These are phyloP conservation scores for Aeoliscus strigatus DNA, from an alignment of 2,797 vertebrate species.

Conservation along the genomic window DNA sequence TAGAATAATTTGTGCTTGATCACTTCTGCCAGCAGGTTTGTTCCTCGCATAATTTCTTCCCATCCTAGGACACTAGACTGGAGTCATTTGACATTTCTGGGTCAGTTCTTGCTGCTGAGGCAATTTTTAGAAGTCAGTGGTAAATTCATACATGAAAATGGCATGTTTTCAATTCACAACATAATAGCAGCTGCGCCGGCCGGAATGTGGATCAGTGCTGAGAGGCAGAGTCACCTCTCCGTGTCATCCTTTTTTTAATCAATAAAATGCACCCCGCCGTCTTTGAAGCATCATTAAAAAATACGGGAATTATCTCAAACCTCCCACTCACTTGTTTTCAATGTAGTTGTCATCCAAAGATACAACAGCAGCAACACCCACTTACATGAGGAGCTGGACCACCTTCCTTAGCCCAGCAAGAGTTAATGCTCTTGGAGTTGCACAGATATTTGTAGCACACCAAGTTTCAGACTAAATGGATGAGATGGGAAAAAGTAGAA, in stretches of 20 bases:
- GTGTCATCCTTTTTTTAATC: slow-evolving; percentile 4
- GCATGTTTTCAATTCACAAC: slow-evolving; percentile 46
- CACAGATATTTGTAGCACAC: slow-evolving; percentile 3
- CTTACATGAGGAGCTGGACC: too few species aligned
- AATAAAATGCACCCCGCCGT: slow-evolving; percentile 8
- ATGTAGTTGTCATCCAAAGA: too few species aligned
- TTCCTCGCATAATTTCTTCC: slow-evolving; percentile 66
- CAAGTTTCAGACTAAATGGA: slow-evolving; percentile 7
- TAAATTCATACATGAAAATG: slow-evolving; percentile 64
- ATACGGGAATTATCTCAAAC: too few species aligned
- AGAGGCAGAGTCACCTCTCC: slow-evolving; percentile 19
- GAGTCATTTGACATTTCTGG: slow-evolving; percentile 70
- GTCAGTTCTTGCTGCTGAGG: slow-evolving; percentile 57
- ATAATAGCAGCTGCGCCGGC: slow-evolving; percentile 35
- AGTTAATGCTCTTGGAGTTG: slow-evolving; percentile 15
- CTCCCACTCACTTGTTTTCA: too few species aligned
- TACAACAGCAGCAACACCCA: neutral
- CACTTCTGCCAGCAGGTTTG: slow-evolving; percentile 68
- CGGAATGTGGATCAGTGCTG: slow-evolving; percentile 19
- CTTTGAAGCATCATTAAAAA: slow-evolving; percentile 40
- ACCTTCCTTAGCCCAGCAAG: slow-evolving; percentile 1
- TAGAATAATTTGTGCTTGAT: slow-evolving; percentile 73
- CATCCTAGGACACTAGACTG: slow-evolving; percentile 43
- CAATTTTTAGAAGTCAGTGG: slow-evolving; percentile 49
- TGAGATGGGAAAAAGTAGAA: slow-evolving; percentile 10